Percentiles rank a stretch among this genome's conserved stretches.
phyloP scores from a whole-genome alignment of 2,888 invertebrate genomes.

The Cancer borealis region DNA sequence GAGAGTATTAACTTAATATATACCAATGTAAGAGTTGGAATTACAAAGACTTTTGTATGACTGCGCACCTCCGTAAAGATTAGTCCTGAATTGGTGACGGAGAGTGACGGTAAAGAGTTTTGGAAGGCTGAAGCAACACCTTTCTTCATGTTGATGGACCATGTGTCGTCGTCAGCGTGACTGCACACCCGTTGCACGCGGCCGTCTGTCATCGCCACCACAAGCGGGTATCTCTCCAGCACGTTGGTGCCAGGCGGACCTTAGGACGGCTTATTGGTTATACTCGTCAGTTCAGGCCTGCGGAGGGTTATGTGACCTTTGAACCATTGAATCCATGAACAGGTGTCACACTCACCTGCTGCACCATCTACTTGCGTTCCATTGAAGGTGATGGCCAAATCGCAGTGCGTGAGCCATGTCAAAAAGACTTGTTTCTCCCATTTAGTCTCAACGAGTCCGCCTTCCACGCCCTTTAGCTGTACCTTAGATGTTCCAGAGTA shows the following conservation, averaged over 20 bases:
- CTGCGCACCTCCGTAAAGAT: constrained; percentile 65
- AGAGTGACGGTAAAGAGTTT: constrained; percentile 79
- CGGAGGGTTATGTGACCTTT: background rate
- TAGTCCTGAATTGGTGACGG: constrained; percentile 53
- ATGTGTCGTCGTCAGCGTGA: constrained; percentile 79
- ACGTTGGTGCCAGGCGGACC: constrained; percentile 28
- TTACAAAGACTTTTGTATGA: background rate
- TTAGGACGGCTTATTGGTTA: background rate
- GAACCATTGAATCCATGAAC: background rate
- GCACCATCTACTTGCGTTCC: constrained; percentile 8
- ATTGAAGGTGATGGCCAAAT: constrained; percentile 61
- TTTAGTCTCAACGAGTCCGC: constrained; percentile 22
- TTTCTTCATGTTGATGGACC: constrained; percentile 82
- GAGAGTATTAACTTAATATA: background rate
- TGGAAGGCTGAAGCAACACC: constrained; percentile 82
- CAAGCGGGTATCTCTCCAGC: constrained; percentile 67
- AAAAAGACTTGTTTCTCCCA: constrained; percentile 63
- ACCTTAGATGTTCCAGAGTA: constrained; percentile 56
- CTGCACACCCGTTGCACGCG: constrained; percentile 68
- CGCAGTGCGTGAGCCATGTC: constrained; percentile 66
- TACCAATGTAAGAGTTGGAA: background rate
- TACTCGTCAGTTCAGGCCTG: background rate
- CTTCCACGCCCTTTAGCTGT: constrained; percentile 52
- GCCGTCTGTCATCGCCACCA: constrained; percentile 71
- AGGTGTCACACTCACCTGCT: constrained; percentile 9